A percentile compares a stretch with the other conserved stretches of the same genome.
phyloP scores from a whole-genome alignment of 2,888 invertebrate species.

The Anthophora plumipes region DNA sequence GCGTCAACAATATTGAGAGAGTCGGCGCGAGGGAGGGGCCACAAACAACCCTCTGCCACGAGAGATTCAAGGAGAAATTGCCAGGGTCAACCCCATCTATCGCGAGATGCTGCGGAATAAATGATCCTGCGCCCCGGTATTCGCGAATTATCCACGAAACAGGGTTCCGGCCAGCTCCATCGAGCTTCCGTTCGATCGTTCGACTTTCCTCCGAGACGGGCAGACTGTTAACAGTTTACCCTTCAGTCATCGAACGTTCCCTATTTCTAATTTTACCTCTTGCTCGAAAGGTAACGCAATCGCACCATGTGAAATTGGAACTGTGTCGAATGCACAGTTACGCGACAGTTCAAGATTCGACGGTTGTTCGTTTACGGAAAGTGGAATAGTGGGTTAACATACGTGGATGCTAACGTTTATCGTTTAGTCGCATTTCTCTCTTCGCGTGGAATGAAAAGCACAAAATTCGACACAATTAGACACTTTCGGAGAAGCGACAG shows the following conservation, averaged over 20 bases:
- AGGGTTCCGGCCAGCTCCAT: not conserved
- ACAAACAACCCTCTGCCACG: slow-evolving; percentile 61
- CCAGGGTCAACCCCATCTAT: slow-evolving; percentile 70
- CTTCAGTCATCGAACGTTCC: too few relatives aligned
- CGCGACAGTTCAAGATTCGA: too few relatives aligned
- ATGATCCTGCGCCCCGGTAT: slow-evolving; percentile 42
- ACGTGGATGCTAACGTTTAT: too few relatives aligned
- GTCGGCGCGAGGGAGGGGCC: slow-evolving; percentile 53
- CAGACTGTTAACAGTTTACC: too few relatives aligned
- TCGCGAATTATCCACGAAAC: slow-evolving; percentile 14
- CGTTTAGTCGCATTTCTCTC: too few relatives aligned
- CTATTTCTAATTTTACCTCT: too few relatives aligned
- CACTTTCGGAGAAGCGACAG: not conserved
- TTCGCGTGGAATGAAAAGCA: too few relatives aligned
- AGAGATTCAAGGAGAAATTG: slow-evolving; percentile 68
- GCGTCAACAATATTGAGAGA: slow-evolving; percentile 68
- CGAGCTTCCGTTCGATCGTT: not conserved
- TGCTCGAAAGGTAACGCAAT: too few relatives aligned
- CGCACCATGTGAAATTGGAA: too few relatives aligned
- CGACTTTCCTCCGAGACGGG: not conserved
- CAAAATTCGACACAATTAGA: slow-evolving; percentile 2
- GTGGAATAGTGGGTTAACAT: too few relatives aligned
- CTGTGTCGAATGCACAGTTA: too few relatives aligned
- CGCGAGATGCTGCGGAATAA: slow-evolving; percentile 53
- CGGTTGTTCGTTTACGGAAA: too few relatives aligned